phyloP scores from a whole-genome alignment of 2,888 invertebrate species.

The Drosophila leonis region DNA sequence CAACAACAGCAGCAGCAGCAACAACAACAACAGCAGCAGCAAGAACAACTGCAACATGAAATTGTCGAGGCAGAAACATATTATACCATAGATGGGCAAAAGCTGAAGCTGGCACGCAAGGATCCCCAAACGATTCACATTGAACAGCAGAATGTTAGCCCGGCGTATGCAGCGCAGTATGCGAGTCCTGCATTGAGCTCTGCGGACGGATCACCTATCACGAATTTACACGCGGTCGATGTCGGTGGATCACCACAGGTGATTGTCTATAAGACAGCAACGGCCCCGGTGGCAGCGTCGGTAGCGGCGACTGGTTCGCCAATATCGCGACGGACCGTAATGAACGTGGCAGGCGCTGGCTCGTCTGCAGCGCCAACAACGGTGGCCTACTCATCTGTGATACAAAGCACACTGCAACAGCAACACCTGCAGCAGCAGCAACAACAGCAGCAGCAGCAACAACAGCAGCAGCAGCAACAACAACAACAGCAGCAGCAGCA shows the following conservation, averaged over 20 bases:
- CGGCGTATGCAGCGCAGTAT: constrained; percentile 90
- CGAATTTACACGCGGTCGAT: constrained; percentile 78
- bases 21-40: constrained; percentile 67
- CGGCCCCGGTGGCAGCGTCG: constrained; percentile 51
- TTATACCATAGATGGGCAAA: constrained; percentile 81
- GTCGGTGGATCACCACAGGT: constrained; percentile 79
- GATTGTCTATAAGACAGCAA: constrained; percentile 83
- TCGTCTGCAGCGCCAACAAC: constrained; percentile 83
- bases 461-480: constrained; percentile 63
- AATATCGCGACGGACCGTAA: constrained; percentile 74
- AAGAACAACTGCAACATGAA: constrained; percentile 65
- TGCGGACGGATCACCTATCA: constrained; percentile 82
- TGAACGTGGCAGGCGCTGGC: constrained; percentile 77
- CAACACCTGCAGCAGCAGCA: constrained; percentile 68
- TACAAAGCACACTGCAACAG: constrained; percentile 86
- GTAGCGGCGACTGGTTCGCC: constrained; percentile 72
- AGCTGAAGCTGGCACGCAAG: constrained; percentile 79
- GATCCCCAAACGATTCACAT: constrained; percentile 66
- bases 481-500: constrained; percentile 68
- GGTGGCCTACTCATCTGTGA: constrained; percentile 93
- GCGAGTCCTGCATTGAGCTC: constrained; percentile 89
- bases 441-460: constrained; percentile 59
- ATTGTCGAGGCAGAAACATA: constrained; percentile 73
- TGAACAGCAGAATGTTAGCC: constrained; percentile 77
- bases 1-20: constrained; percentile 69